Conservation (phyloP, 2,113 vertebrate genomes). For the Bothrops jararaca region DNA sequence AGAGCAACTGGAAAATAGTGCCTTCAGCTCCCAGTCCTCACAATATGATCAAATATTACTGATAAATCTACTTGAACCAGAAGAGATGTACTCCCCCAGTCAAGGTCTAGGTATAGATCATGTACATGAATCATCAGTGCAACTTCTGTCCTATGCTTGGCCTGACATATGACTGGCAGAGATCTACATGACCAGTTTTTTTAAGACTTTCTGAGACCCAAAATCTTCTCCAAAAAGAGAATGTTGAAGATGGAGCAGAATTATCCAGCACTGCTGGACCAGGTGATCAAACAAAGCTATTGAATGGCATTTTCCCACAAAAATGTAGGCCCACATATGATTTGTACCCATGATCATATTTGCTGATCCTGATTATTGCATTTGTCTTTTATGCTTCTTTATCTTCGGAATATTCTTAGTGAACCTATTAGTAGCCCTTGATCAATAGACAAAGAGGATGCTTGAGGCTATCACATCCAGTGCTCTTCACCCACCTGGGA, state of each 20-base stretch:
- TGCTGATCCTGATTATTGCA: too few species aligned
- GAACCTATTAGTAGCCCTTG: too few species aligned
- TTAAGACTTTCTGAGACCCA: not conserved
- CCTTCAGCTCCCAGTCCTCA: not conserved
- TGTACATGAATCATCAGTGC: not conserved
- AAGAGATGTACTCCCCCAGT: not conserved
- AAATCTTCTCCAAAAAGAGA: not conserved
- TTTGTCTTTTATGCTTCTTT: too few species aligned
- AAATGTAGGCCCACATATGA: too few species aligned
- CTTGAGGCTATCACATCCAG: too few species aligned
- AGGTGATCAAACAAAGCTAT: not conserved
- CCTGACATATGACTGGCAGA: not conserved
- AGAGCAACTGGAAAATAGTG: not conserved
- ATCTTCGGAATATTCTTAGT: too few species aligned
- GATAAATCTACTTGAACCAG: not conserved
- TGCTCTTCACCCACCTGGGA: not conserved
- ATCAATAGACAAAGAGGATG: too few species aligned
- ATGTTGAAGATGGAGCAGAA: not conserved
- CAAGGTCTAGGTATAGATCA: not conserved
- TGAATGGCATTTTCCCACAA: too few species aligned
- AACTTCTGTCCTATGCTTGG: not conserved
- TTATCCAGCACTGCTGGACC: not conserved
- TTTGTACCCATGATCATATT: too few species aligned
- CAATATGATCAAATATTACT: not conserved
- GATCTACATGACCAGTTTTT: not conserved